A percentile compares a stretch with the other conserved stretches of the same genome.
Conservation (phyloP, 2,888 invertebrate genomes). For the Drosophila vallismaia region DNA sequence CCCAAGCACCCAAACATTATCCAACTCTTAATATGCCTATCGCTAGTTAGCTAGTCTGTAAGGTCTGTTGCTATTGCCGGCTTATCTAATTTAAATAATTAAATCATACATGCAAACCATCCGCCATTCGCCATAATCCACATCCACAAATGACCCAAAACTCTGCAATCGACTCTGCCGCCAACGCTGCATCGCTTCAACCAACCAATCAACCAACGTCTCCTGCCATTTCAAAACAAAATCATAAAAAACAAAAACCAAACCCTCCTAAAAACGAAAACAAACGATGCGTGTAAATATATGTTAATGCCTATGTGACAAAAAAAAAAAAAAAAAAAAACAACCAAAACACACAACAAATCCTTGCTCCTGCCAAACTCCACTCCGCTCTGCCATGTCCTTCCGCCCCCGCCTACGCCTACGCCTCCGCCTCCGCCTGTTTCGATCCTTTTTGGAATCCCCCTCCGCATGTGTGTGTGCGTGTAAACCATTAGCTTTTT, state of each 20-base stretch:
- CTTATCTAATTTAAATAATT: conserved; percentile 78
- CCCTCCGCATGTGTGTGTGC: conserved; percentile 70
- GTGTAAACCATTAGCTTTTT: conserved; percentile 83
- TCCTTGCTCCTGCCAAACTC: conserved; percentile 21
- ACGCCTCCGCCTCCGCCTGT: conserved; percentile 17
- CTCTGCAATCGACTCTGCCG: conserved; percentile 11
- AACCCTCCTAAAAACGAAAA: conserved; percentile 20
- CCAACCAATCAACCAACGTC: conserved; percentile 15
- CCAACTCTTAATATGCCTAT: conserved; percentile 50
- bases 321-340: neutral
- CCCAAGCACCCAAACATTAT: conserved; percentile 45
- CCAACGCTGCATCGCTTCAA: conserved; percentile 20
- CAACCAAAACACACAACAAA: conserved; percentile 17
- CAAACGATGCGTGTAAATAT: conserved; percentile 62
- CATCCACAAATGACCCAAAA: conserved; percentile 69
- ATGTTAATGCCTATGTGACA: conserved; percentile 65
- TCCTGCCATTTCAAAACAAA: conserved; percentile 56
- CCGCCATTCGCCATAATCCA: conserved; percentile 63
- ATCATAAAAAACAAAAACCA: conserved; percentile 27
- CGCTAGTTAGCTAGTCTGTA: conserved; percentile 61
- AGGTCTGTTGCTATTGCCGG: conserved; percentile 74
- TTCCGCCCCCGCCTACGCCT: conserved; percentile 16
- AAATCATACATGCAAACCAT: conserved; percentile 72
- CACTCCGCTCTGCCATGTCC: conserved; percentile 23
- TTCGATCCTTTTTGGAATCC: conserved; percentile 20